Percentiles rank a stretch among this genome's conserved stretches.
Evolutionary conservation across 2,888 invertebrate genomes (phyloP).

Genomic region (Pristionchus entomophagus): DNA sequence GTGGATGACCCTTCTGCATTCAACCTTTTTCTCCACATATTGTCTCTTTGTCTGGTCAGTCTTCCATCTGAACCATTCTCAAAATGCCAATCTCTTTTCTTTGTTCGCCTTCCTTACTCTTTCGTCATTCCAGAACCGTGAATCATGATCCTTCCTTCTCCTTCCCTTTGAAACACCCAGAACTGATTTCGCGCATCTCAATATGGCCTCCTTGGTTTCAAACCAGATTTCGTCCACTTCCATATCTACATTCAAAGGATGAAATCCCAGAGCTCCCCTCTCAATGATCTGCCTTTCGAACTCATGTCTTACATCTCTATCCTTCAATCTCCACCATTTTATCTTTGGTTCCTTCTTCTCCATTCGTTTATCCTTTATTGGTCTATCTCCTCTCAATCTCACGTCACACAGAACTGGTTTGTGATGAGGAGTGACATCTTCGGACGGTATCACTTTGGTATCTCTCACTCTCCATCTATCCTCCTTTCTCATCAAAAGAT

Average conservation of each 20-base stretch:
- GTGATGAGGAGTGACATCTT: not conserved
- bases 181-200: not conserved
- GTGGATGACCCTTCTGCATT: not conserved
- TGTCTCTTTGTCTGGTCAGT: not conserved
- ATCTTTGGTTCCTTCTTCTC: not conserved
- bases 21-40: not conserved
- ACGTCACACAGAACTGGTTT: conserved; percentile 33
- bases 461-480: conserved; percentile 31
- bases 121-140: conserved; percentile 30
- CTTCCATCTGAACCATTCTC: not conserved
- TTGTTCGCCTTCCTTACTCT: not conserved
- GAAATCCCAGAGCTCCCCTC: not conserved
- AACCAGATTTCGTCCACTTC: not conserved
- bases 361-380: not conserved
- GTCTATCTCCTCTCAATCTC: not conserved
- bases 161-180: conserved; percentile 8
- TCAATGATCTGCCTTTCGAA: not conserved
- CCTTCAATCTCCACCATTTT: conserved; percentile 34
- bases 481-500: not conserved
- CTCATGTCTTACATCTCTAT: not conserved
- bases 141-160: not conserved
- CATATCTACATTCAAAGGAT: not conserved
- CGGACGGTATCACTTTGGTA: conserved; percentile 20
- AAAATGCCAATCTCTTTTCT: not conserved
- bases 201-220: not conserved